These are phyloP conservation scores for Eilema sororculum DNA, from an alignment of 2,888 invertebrate genomes.

Conservation along the genomic window DNA sequence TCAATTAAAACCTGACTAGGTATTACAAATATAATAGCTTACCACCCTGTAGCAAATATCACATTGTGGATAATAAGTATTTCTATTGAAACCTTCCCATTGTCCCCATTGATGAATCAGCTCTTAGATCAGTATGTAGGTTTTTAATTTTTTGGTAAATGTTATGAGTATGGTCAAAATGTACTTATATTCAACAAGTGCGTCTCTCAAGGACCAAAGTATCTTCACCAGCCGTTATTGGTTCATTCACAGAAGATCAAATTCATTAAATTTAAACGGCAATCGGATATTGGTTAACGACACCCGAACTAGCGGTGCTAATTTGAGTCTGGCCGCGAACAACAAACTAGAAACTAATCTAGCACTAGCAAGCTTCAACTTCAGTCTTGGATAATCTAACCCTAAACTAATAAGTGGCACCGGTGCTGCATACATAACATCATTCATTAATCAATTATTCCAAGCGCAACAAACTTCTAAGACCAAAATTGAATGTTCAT, in stretches of 20 bases:
- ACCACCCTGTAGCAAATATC: no score
- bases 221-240: background rate
- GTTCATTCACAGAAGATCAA: background rate
- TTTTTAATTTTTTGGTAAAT: no score
- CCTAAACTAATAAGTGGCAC: slow-evolving; percentile 55
- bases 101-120: no score
- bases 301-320: slow-evolving; percentile 27
- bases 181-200: no score
- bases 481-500: slow-evolving; percentile 43
- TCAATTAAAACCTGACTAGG: no score
- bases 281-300: slow-evolving; percentile 1
- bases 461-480: slow-evolving; percentile 42
- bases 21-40: no score
- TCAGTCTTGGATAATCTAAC: slow-evolving; percentile 55
- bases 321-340: slow-evolving; percentile 54
- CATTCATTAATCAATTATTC: slow-evolving; percentile 53
- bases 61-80: no score
- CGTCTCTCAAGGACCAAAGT: background rate
- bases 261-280: background rate
- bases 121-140: no score
- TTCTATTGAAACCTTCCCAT: no score
- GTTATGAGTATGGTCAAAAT: no score
- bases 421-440: slow-evolving; percentile 53
- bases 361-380: slow-evolving; percentile 60
- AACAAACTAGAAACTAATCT: slow-evolving; percentile 59